Evolutionary conservation across 2,797 vertebrate species (phyloP).

Genomic region (Pseudopleuronectes americanus): DNA sequence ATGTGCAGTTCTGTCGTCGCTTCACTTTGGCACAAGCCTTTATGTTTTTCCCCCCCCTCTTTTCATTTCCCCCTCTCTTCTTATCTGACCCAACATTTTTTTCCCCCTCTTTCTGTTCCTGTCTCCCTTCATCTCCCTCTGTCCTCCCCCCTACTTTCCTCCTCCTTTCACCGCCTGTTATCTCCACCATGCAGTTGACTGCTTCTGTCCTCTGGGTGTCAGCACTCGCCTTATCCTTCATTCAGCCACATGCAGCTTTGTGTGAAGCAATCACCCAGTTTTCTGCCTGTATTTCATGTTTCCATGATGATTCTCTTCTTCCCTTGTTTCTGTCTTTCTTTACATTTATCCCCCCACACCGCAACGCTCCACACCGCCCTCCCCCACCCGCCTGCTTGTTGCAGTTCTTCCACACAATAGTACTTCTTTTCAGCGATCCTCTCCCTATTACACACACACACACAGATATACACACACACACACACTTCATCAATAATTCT

Average conservation of each 20-base stretch:
- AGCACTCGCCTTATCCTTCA: slow-evolving; percentile 84
- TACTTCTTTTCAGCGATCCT: slow-evolving; percentile 29
- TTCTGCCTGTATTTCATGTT: slow-evolving; percentile 65
- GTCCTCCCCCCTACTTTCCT: neutral
- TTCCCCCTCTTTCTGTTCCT: slow-evolving; percentile 47
- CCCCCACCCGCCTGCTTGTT: slow-evolving; percentile 18
- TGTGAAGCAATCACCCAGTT: slow-evolving; percentile 44
- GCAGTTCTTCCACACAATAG: slow-evolving; percentile 26
- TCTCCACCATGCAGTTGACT: slow-evolving; percentile 80
- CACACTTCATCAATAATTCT: slow-evolving; percentile 50
- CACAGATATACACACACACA: neutral
- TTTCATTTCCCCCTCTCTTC: slow-evolving; percentile 48
- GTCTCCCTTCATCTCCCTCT: slow-evolving; percentile 47
- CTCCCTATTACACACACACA: slow-evolving; percentile 4
- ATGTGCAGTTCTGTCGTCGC: slow-evolving; percentile 14
- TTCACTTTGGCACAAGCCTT: slow-evolving; percentile 23
- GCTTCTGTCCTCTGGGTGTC: slow-evolving; percentile 87
- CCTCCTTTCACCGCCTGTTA: slow-evolving; percentile 62
- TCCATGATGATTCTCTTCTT: slow-evolving; percentile 48
- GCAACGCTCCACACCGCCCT: neutral
- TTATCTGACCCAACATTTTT: slow-evolving; percentile 58
- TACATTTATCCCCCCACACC: neutral
- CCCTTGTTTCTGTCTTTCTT: slow-evolving; percentile 39
- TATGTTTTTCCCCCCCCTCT: neutral
- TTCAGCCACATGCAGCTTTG: slow-evolving; percentile 52